A percentile compares a stretch with the other conserved stretches of the same genome.
Evolutionary conservation across 1,140 invertebrate species (phyloP).

Genomic region (Goniozus legneri): DNA sequence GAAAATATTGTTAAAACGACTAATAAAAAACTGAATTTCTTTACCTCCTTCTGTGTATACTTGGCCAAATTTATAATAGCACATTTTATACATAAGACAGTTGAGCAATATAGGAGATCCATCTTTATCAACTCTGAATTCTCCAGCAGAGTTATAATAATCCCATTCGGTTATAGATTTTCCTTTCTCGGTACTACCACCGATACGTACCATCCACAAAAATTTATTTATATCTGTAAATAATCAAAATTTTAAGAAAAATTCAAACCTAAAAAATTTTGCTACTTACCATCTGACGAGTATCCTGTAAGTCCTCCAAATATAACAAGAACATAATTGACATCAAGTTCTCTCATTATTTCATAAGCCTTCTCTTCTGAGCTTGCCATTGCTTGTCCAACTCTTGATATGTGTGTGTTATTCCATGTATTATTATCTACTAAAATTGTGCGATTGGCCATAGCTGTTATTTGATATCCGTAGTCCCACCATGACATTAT

Average conservation of each 20-base stretch:
- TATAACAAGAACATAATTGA: conserved; percentile 96
- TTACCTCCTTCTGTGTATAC: conserved; percentile 93
- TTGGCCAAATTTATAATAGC: conserved; percentile 90
- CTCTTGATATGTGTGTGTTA: conserved; percentile 96
- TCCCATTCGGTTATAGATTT: conserved; percentile 93
- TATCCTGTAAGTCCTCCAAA: conserved; percentile 98
- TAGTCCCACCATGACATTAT: conserved; percentile 99
- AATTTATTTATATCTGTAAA: conserved; percentile 96
- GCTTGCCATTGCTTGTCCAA: conserved; percentile 97
- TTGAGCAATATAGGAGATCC: conserved; percentile 83
- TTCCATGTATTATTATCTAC: conserved; percentile 99
- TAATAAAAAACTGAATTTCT: conserved; percentile 17
- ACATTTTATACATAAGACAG: conserved; percentile 96
- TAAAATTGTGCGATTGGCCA: conserved; percentile 96
- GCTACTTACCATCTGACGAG: conserved; percentile 84
- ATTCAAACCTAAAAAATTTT: conserved; percentile 4
- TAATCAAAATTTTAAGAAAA: conserved; percentile 12
- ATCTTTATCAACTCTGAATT: conserved; percentile 91
- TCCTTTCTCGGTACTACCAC: conserved; percentile 91
- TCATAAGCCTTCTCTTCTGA: conserved; percentile 94
- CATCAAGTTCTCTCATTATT: conserved; percentile 96
- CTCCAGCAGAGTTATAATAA: conserved; percentile 91
- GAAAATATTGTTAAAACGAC: background rate
- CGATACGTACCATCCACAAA: conserved; percentile 98
- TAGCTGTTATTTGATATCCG: conserved; percentile 98